Evolutionary conservation across 2,797 vertebrate genomes (phyloP).

Genomic region (Caiman crocodilus): DNA sequence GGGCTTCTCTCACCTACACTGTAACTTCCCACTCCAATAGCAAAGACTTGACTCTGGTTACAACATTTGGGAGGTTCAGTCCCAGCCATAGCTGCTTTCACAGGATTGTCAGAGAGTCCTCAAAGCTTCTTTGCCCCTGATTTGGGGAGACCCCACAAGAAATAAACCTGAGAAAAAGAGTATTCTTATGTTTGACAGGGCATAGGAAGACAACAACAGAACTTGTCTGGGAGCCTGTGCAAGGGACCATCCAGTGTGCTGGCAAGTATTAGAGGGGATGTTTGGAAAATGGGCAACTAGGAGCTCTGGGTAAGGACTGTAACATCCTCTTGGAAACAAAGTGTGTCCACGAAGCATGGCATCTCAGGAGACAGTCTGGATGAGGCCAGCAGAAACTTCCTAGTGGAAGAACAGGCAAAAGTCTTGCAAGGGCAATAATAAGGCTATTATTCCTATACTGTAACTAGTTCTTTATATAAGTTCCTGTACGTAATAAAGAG

Average conservation of each 20-base stretch:
- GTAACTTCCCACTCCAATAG: not conserved
- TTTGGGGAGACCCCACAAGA: not conserved
- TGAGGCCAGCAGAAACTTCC: no score
- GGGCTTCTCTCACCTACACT: not conserved
- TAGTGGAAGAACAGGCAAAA: no score
- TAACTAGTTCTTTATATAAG: no score
- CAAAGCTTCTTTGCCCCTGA: rapidly evolving
- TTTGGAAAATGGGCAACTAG: not conserved
- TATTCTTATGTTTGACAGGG: not conserved
- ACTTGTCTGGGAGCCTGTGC: not conserved
- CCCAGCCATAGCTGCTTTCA: not conserved
- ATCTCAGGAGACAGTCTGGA: no score
- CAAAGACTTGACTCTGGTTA: not conserved
- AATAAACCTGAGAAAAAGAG: rapidly evolving
- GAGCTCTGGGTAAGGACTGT: not conserved
- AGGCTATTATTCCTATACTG: no score
- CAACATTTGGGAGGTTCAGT: not conserved
- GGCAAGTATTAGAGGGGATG: not conserved
- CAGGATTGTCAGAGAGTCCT: not conserved
- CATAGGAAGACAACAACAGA: not conserved
- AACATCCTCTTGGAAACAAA: no score
- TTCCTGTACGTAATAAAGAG: no score
- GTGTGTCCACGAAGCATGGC: no score
- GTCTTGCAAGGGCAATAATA: no score
- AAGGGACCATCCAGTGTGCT: rapidly evolving